These are phyloP conservation scores for Brachymystax lenok DNA, from an alignment of 2,797 vertebrate genomes.

Conservation along the genomic window DNA sequence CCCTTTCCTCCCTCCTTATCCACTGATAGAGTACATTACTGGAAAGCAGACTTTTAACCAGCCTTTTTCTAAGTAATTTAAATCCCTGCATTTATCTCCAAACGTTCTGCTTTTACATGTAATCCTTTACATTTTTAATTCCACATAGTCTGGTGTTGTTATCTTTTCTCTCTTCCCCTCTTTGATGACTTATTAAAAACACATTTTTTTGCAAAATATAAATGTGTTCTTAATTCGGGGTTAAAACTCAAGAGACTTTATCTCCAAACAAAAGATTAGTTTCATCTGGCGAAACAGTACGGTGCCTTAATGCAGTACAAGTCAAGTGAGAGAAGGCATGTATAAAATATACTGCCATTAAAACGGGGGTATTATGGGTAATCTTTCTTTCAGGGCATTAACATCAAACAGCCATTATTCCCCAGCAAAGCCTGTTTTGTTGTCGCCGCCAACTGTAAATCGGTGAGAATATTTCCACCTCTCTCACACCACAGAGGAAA, in stretches of 20 bases:
- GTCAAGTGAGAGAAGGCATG: constrained; percentile 38
- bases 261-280: constrained; percentile 79
- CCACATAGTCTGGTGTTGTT: constrained; percentile 77
- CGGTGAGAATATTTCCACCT: constrained; percentile 67
- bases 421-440: constrained; percentile 64
- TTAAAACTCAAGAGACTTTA: constrained; percentile 63
- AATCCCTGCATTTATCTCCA: constrained; percentile 82
- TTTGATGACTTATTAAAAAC: constrained; percentile 78
- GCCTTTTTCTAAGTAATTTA: constrained; percentile 81
- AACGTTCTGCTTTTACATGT: constrained; percentile 79
- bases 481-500: constrained; percentile 27
- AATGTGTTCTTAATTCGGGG: constrained; percentile 77
- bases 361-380: constrained; percentile 73
- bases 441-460: constrained; percentile 48
- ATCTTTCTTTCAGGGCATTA: constrained; percentile 70
- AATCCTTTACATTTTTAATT: constrained; percentile 83
- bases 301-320: constrained; percentile 71
- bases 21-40: constrained; percentile 79
- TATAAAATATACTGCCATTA: constrained; percentile 50
- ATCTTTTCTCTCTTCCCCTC: constrained; percentile 65
- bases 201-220: constrained; percentile 64
- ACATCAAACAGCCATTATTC: constrained; percentile 68
- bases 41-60: constrained; percentile 79
- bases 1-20: background rate
- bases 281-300: constrained; percentile 69